phyloP scores from a whole-genome alignment of 2,888 invertebrate species.

The Ptycholaimellus sp. region DNA sequence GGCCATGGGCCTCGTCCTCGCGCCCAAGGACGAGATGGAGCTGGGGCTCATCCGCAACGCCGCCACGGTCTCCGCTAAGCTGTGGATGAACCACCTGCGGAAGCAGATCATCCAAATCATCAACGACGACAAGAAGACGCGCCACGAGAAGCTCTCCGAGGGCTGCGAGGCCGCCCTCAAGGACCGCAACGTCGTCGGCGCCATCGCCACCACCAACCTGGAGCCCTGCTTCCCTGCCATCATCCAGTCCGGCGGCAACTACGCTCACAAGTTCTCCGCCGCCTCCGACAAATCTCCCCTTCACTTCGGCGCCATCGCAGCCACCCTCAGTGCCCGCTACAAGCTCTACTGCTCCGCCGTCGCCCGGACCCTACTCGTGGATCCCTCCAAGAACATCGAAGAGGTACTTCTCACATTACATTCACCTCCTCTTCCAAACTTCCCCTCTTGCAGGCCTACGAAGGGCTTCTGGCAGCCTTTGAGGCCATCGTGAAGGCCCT shows the following conservation, averaged over 20 bases:
- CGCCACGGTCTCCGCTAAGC: constrained; percentile 66
- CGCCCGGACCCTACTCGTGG: constrained; percentile 77
- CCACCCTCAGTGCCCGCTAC: constrained; percentile 74
- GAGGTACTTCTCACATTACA: too few relatives aligned
- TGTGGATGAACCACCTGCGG: constrained; percentile 65
- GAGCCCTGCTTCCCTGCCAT: constrained; percentile 98
- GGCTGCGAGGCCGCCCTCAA: constrained; percentile 71
- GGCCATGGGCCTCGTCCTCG: constrained; percentile 59
- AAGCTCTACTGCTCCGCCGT: constrained; percentile 95
- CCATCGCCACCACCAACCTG: constrained; percentile 52
- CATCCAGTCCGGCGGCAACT: constrained; percentile 93
- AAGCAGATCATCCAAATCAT: constrained; percentile 96
- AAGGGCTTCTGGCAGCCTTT: too few relatives aligned
- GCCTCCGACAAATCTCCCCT: constrained; percentile 72
- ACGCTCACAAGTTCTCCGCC: constrained; percentile 84
- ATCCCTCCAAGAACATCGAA: constrained; percentile 47
- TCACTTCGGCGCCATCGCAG: constrained; percentile 85
- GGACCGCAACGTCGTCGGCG: constrained; percentile 82
- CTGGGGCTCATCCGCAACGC: constrained; percentile 70
- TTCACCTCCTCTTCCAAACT: too few relatives aligned
- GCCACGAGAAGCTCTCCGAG: constrained; percentile 75
- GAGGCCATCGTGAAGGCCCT: constrained; percentile 63
- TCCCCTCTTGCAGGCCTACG: too few relatives aligned
- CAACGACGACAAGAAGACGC: constrained; percentile 88
- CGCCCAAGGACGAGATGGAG: constrained; percentile 79